Conservation (phyloP, 2,113 vertebrate species). For the Neofelis nebulosa region DNA sequence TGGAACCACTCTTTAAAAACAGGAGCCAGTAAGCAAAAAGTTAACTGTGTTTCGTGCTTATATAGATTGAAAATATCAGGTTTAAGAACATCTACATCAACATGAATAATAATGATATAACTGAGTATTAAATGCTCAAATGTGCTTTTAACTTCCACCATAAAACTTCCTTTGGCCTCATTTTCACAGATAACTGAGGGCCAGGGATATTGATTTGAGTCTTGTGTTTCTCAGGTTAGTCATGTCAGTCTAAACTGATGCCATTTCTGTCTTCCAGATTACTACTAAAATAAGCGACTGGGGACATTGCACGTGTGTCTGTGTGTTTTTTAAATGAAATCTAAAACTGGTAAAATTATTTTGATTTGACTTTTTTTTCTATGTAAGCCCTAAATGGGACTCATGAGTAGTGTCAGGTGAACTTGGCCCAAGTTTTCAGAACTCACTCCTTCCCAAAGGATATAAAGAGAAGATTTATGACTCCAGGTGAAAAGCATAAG, state of each 20-base stretch:
- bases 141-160: not conserved
- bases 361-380: conserved; percentile 44
- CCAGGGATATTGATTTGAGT: not conserved
- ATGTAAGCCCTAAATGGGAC: conserved; percentile 56
- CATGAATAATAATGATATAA: not conserved
- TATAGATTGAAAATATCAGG: not conserved
- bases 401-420: conserved; percentile 73
- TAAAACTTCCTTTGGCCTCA: not conserved
- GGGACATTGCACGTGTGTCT: conserved; percentile 58
- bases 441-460: conserved; percentile 67
- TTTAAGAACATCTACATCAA: not conserved
- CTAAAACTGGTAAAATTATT: conserved; percentile 71
- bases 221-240: not conserved
- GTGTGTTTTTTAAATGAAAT: conserved; percentile 61
- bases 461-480: conserved; percentile 78
- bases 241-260: not conserved
- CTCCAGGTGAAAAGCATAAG: conserved; percentile 68
- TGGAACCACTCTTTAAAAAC: not conserved
- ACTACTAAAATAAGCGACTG: conserved; percentile 42
- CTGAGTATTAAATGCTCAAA: not conserved
- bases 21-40: not conserved
- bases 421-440: conserved; percentile 59
- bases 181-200: not conserved
- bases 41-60: not conserved
- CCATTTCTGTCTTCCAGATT: conserved; percentile 50